Evolutionary conservation across 2,113 vertebrate species (phyloP), one percentile per base, ranked within the genome.

Genomic region (Muntiacus reevesi): DNA sequence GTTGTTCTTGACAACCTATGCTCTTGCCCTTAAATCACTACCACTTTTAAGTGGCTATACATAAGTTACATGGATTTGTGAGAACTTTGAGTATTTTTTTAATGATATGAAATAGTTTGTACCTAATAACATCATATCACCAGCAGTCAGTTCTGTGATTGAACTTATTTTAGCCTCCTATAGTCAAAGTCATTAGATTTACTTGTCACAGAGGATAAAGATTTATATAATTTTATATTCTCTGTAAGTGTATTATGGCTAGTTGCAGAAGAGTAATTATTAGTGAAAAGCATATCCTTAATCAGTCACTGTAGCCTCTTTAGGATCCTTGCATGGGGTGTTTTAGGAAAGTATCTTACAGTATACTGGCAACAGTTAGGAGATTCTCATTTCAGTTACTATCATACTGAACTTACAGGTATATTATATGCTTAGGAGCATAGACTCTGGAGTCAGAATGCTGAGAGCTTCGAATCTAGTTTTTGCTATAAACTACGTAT

Each of bases 51-150:
- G 30, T 85, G 33, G 3, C 43, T 97, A 45, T 57, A 62, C 3
- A 45, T 60, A 96, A 45, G 16, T 93, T 88, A 67, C 2, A 87
- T 25, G 30, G 89, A 90, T 91, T 74, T 94, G 27, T 90, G 54
- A 98, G 62, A 95, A 89, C 10, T 94, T 94, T 19, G 83, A 55
- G 19, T 64, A 76, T 78, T 54, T 93, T 97, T 96, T 59, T 74
- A 91, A 33, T 93, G 15, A 85, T 67, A 64, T 50, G 14, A 96
- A 91, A 82, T 64, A 79, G 40, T 81, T 83, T 92, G 3, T 92
- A 87, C 54, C 33, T 89, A 95, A 89, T n/a, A 92, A 76, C 17
- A 82, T 79, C 15, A 97, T 71, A 89, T 74, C 92, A 91, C 15
- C 40, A 89, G 57, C 62, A 88, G 94, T 27, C 17, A 95, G 64